These are phyloP conservation scores for Amphilophus citrinellus DNA, from an alignment of 2,113 vertebrate genomes.

Conservation along the genomic window DNA sequence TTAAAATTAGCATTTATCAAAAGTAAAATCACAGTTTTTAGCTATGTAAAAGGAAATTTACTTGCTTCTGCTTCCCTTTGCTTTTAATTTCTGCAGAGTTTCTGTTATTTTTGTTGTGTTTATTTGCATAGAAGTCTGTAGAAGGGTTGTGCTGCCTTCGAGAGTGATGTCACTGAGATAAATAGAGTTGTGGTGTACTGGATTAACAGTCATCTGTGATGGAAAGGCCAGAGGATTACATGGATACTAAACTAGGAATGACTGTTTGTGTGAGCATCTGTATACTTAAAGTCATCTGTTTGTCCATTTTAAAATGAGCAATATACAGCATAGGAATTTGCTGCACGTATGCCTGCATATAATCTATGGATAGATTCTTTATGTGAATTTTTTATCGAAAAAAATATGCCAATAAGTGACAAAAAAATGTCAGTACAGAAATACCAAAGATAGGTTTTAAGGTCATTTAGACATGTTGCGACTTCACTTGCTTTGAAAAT, in stretches of 20 bases:
- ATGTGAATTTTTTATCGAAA: too few species aligned
- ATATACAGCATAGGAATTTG: background rate
- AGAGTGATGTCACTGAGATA: conserved; percentile 48
- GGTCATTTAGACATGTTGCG: too few species aligned
- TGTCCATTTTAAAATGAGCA: conserved; percentile 19
- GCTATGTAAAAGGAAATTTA: background rate
- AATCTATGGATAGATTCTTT: too few species aligned
- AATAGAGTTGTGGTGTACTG: conserved; percentile 50
- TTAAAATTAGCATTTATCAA: background rate
- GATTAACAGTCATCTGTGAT: conserved; percentile 63
- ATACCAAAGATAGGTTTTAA: too few species aligned
- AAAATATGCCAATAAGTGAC: too few species aligned
- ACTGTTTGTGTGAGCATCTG: conserved; percentile 3
- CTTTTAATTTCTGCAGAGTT: background rate
- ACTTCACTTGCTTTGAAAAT: background rate
- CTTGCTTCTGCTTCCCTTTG: background rate
- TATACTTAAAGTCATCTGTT: conserved; percentile 23
- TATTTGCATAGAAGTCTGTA: background rate
- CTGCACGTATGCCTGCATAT: background rate
- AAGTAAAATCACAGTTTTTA: background rate
- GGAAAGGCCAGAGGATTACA: conserved; percentile 58
- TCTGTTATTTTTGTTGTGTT: background rate
- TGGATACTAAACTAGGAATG: conserved; percentile 48
- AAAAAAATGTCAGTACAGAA: too few species aligned
- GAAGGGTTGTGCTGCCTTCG: background rate